Base-by-base conservation (phyloP, 2,888 invertebrate genomes). In the Pammene aurita region DNA sequence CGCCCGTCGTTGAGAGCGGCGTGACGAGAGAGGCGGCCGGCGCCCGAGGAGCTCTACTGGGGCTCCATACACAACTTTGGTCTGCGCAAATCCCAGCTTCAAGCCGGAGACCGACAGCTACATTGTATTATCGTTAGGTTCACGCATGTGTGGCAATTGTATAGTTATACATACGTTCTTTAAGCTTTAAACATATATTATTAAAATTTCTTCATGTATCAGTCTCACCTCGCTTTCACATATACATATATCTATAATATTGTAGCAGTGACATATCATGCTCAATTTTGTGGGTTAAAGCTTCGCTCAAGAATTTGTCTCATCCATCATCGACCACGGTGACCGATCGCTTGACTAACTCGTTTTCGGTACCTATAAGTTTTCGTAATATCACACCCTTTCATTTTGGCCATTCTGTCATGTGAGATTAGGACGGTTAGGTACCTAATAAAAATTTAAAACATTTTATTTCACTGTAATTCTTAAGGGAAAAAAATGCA, bases 301-400 rank as follows among this genome's bases (percentile, higher is more conserved):
- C 62, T 50, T 41, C 18, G n/a, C n/a, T 41, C 62, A 41, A 52
- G 62, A 52, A 62, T 62, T 62, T 62, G 61, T 52, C 62, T 6
- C 26, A 62, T 62, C 62, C 50, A 62, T 62, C 62, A 62, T 62
- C 18, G 18, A 35, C 50, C 26, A 18, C 9, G 50, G 26, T 62
- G 62, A 62, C 50, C 62, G 62, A 62, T 62, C 62, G 62, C 62
- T 62, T 52, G 62, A 62, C 62, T 62, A 62, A 62, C 62, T 62
- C 62, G 62, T 50, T 62, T 52, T 52, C 26, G 50, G 41, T 62
- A n/a, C n/a, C n/a, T n/a, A 50, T 52, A 52, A 52, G 52, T 62
- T 61, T 62, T 52, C 50, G 18, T 52, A 46, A 61, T 61, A 62
- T 62, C 50, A 62, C 41, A 41, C 18, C 62, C 41, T 62, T 41